Evolutionary conservation across 2,888 invertebrate species (phyloP), one percentile per base, ranked within the genome.

Genomic region (Lithophane semibrunnea): DNA sequence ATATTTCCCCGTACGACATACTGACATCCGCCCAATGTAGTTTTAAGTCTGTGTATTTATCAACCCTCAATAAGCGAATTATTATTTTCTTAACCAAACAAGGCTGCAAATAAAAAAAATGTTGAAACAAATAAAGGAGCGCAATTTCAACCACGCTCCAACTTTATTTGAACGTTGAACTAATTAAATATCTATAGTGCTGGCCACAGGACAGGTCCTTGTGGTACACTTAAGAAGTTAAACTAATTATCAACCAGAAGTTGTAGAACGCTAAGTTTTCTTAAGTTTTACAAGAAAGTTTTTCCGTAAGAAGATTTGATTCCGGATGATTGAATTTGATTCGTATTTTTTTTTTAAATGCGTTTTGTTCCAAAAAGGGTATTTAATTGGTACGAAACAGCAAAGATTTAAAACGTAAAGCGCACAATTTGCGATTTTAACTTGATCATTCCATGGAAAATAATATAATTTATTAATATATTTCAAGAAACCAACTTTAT

Each of bases 221-320:
- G 69, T 56, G 63, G 76, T 47, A 70, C 66, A 63, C 67, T 84
- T 71, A 60, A 71, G 47, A 42, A 85, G 58, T 80, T 69, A 66
- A 84, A 71, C n/a, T 54, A 76, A 67, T 77, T 67, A 63, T 67
- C 56, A 73, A 42, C 37, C 65, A 54, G 49, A 66, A 81, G 65
- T 78, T 44, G 47, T 52, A 56, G 61, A 79, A 74, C 67, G 63
- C 56, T 69, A 47, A 72, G 64, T 79, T 67, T 49, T 44, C 16
- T 64, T 29, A 71, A 63, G 61, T 77, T 81, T 68, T 52, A 67
- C 63, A 24, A 21, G 8, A 44, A 73, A 73, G 63, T 73, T 83
- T 67, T 29, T 63, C 42, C 13, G 5, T 56, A 18, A 8, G 4
- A 24, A 58, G 66, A 66, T 66, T 63, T 56, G 42, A 24, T 61